Conservation (phyloP, 2,113 vertebrate genomes). For the Pagrus major region DNA sequence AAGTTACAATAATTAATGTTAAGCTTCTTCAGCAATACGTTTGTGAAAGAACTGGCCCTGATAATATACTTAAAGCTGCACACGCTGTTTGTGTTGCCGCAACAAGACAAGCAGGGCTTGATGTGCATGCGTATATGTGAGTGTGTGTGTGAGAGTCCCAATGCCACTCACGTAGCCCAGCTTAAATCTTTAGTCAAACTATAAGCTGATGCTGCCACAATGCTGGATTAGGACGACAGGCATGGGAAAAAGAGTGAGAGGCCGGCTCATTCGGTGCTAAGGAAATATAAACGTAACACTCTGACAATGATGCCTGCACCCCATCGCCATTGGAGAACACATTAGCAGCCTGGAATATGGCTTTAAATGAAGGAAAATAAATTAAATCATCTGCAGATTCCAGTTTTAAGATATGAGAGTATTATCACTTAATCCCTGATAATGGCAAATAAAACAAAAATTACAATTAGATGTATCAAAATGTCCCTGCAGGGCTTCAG, state of each 20-base stretch:
- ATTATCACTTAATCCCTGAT: not conserved
- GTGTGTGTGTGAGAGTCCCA: conserved; percentile 72
- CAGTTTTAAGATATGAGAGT: not conserved
- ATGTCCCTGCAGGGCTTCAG: not conserved
- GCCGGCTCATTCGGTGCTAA: conserved; percentile 39
- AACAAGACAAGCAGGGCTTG: conserved; percentile 70
- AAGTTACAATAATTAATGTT: conserved; percentile 99
- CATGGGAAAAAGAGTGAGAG: conserved; percentile 52
- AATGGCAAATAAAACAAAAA: not conserved
- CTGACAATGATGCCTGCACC: not conserved
- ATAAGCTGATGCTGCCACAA: conserved; percentile 88
- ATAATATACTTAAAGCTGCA: conserved; percentile 98
- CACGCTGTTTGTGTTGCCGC: conserved; percentile 95
- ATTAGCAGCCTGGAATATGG: not conserved
- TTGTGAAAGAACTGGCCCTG: conserved; percentile 97
- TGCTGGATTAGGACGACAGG: conserved; percentile 78
- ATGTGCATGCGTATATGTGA: conserved; percentile 31
- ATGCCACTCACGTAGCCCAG: conserved; percentile 92
- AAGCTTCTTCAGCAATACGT: conserved; percentile 99
- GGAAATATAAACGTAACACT: conserved; percentile 44
- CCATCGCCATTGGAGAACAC: not conserved
- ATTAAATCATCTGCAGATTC: not conserved
- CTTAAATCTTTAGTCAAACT: conserved; percentile 96
- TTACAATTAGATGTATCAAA: conserved; percentile 3
- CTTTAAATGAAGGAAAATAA: not conserved